phyloP scores from a whole-genome alignment of 1,140 invertebrate species.

The Zaprionus davidi region DNA sequence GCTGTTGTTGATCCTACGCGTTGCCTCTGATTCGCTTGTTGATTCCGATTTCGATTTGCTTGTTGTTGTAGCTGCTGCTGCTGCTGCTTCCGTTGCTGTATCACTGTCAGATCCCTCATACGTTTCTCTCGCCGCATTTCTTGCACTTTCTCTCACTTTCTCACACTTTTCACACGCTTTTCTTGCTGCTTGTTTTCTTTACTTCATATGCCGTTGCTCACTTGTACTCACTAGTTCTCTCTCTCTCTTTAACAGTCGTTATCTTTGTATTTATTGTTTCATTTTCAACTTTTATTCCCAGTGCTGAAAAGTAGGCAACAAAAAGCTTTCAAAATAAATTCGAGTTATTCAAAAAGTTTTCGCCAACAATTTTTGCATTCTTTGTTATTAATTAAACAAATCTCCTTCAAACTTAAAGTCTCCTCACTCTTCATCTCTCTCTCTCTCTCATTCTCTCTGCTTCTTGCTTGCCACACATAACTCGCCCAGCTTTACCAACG shows the following conservation, averaged over 20 bases:
- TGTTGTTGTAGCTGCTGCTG: background rate
- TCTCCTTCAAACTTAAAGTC: background rate
- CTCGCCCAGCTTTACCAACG: slow-evolving; percentile 7
- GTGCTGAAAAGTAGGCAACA: background rate
- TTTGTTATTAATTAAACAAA: background rate
- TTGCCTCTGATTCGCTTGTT: slow-evolving; percentile 34
- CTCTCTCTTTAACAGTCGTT: slow-evolving; percentile 36
- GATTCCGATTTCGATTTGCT: slow-evolving; percentile 11
- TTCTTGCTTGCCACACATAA: background rate
- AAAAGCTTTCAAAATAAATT: slow-evolving; percentile 18
- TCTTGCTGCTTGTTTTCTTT: background rate
- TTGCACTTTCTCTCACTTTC: background rate
- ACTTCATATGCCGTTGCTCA: slow-evolving; percentile 1
- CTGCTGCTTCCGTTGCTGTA: background rate
- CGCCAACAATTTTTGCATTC: background rate
- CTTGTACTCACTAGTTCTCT: slow-evolving; percentile 48
- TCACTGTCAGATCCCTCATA: background rate
- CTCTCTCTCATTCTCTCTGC: background rate
- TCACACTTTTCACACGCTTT: background rate
- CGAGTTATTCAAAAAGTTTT: slow-evolving; percentile 23
- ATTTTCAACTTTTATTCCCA: background rate
- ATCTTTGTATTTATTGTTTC: background rate
- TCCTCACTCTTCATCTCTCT: background rate
- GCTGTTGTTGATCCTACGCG: slow-evolving; percentile 61
- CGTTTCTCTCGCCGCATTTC: background rate